Base-by-base conservation (phyloP, 2,888 invertebrate genomes). In the Dermolepida albohirtum region DNA sequence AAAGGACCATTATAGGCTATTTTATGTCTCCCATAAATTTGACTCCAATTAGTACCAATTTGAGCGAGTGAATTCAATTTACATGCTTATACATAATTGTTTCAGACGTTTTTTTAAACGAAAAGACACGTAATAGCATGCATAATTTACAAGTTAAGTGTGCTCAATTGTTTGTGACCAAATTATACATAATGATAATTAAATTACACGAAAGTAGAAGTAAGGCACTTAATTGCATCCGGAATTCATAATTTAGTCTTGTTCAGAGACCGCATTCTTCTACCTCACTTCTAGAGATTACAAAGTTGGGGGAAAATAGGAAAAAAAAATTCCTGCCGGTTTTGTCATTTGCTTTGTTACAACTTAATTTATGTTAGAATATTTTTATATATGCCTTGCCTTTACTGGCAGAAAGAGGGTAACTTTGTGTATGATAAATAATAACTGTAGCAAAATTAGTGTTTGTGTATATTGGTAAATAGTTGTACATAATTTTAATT, bases 91-190 rank as follows among this genome's bases (percentile, higher is more conserved):
- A 22, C 41, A 55, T 68, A 68, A 69, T 69, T 54, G 52, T 22
- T 57, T 55, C 64, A 59, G 71, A 73, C 70, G 70, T 73, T 70
- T 72, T 73, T 70, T 71, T 67, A 49, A 8, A 49, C 11, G 10
- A 47, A 11, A 2, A 50, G 51, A 39, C 40, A 62, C 65, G 65
- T 69, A 70, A 68, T 68, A 57, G 67, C 65, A 29, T 64, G 62
- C 64, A 59, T 67, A 68, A 71, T 71, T 71, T 70, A 64, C 66
- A 70, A 67, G 52, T 66, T 67, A 67, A 70, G 57, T 47, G 59
- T 65, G 66, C 59, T 65, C 72, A 68, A 73, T 73, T 71, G 71
- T 67, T 72, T 72, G 70, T 69, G 71, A 70, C 73, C 69, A 67
- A 72, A 68, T 70, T 68, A 64, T 55, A 57, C 54, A 49, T 55